phyloP scores from a whole-genome alignment of 2,797 vertebrate species.

The Anas flavirostris region DNA sequence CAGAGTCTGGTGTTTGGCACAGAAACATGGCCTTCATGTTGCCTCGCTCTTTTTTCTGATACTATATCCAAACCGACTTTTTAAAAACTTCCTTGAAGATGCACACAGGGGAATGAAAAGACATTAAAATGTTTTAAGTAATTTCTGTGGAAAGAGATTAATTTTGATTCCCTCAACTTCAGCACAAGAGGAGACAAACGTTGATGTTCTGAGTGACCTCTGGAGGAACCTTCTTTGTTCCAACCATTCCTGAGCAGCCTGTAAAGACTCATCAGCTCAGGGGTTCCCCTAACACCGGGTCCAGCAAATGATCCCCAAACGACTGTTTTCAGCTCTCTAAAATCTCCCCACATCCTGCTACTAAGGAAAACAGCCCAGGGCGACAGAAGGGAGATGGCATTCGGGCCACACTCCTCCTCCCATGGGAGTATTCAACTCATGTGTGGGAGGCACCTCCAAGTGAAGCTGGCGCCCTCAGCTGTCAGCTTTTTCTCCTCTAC shows the following conservation, averaged over 20 bases:
- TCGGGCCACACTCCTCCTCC: neutral
- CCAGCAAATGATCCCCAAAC: neutral
- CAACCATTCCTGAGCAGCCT: neutral
- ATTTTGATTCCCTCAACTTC: neutral
- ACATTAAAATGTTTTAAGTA: neutral
- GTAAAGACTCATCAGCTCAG: neutral
- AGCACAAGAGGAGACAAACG: neutral
- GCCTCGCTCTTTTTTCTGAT: neutral
- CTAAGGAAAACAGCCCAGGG: neutral
- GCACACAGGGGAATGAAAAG: neutral
- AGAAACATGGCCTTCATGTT: neutral
- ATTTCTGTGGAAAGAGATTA: neutral
- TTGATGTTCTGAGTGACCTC: neutral
- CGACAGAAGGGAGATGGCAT: neutral
- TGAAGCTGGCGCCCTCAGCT: neutral
- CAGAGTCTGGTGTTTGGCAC: neutral
- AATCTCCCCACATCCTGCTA: neutral
- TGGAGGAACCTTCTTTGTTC: neutral
- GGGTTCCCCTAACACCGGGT: accelerated
- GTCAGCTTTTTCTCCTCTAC: neutral
- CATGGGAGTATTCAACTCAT: accelerated
- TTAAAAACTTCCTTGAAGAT: neutral
- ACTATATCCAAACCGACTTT: neutral
- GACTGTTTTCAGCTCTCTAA: accelerated
- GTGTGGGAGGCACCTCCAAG: accelerated